phyloP scores from a whole-genome alignment of 2,888 invertebrate species.

The Lepeophtheirus nordmannii region DNA sequence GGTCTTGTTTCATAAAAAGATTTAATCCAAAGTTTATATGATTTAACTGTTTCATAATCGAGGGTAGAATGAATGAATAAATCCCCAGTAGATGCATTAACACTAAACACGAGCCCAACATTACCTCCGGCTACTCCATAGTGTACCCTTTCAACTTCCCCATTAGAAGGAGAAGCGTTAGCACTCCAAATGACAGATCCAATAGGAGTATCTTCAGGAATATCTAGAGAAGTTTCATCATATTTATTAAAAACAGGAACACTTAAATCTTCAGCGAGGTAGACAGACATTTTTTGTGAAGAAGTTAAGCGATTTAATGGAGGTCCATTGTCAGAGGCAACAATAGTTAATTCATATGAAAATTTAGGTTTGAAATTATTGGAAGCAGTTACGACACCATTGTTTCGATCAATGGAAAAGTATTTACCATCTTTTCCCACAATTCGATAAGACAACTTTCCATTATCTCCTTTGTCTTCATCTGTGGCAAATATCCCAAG shows the following conservation, averaged over 20 bases:
- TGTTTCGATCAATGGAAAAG: slow-evolving; percentile 60
- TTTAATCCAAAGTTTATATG: slow-evolving; percentile 77
- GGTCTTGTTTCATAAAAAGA: slow-evolving; percentile 35
- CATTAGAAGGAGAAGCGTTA: slow-evolving; percentile 52
- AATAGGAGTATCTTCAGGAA: slow-evolving; percentile 14
- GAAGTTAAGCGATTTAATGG: not conserved
- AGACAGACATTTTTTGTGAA: slow-evolving; percentile 2
- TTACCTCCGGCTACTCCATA: slow-evolving; percentile 88
- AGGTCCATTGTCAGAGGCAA: slow-evolving; percentile 2
- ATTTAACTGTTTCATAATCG: slow-evolving; percentile 64
- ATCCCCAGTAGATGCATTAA: slow-evolving; percentile 62
- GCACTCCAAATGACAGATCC: not conserved
- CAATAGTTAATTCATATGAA: slow-evolving; percentile 14
- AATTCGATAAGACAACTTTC: slow-evolving; percentile 59
- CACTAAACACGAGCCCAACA: slow-evolving; percentile 64
- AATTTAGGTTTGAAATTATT: slow-evolving; percentile 40
- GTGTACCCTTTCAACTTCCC: slow-evolving; percentile 49
- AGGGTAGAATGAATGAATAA: slow-evolving; percentile 62
- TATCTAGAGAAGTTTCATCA: slow-evolving; percentile 1
- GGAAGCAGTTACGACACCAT: slow-evolving; percentile 70
- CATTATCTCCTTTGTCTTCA: slow-evolving; percentile 62
- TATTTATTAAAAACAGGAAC: slow-evolving; percentile 11
- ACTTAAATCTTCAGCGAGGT: slow-evolving; percentile 15
- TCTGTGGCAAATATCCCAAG: slow-evolving; percentile 77
- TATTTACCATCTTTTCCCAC: slow-evolving; percentile 58